phyloP scores from a whole-genome alignment of 2,797 vertebrate genomes.

The Mastacembelus armatus region DNA sequence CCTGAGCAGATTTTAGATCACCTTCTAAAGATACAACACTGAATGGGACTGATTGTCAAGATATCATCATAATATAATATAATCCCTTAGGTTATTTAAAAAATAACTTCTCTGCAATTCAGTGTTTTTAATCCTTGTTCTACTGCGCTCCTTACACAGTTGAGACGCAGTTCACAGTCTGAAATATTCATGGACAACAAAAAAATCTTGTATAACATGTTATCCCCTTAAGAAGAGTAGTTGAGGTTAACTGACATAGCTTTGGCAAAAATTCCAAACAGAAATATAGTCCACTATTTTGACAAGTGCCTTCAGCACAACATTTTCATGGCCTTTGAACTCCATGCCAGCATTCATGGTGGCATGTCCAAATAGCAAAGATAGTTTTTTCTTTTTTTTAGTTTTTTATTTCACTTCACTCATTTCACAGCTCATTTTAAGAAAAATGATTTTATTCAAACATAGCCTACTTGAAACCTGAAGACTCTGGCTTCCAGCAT shows the following conservation, averaged over 20 bases:
- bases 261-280: slow-evolving; percentile 29
- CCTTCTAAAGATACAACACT: slow-evolving; percentile 10
- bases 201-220: slow-evolving; percentile 23
- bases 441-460: too few relatives aligned
- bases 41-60: slow-evolving; percentile 38
- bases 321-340: slow-evolving; percentile 13
- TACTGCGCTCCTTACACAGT: slow-evolving; percentile 12
- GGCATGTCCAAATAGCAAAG: neutral
- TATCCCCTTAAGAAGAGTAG: slow-evolving; percentile 18
- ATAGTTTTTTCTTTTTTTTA: slow-evolving; percentile 15
- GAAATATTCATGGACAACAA: slow-evolving; percentile 49
- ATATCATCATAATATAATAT: slow-evolving; percentile 57
- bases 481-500: too few relatives aligned
- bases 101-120: slow-evolving; percentile 14
- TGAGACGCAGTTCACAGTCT: slow-evolving; percentile 39
- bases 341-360: slow-evolving; percentile 2
- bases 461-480: too few relatives aligned
- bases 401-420: too few relatives aligned
- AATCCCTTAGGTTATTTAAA: slow-evolving; percentile 38
- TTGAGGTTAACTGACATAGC: slow-evolving; percentile 40
- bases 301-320: slow-evolving; percentile 21
- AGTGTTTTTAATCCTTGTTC: slow-evolving; percentile 29
- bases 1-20: slow-evolving; percentile 30
- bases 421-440: too few relatives aligned
- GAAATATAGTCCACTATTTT: slow-evolving; percentile 20